Evolutionary conservation across 2,797 vertebrate species (phyloP).

Genomic region (Sebastes dallii): DNA sequence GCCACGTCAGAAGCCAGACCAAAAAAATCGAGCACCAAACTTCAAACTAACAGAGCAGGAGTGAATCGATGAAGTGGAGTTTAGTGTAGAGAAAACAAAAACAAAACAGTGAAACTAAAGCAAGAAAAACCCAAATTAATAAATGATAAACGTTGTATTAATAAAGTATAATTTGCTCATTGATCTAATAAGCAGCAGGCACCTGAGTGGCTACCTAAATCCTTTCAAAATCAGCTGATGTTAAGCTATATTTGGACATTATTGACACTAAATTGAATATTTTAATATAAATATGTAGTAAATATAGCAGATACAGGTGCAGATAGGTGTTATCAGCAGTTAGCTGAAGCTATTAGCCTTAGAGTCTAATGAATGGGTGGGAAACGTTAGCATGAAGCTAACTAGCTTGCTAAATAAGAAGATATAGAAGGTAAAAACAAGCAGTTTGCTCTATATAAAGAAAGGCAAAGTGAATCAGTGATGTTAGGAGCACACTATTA

Average conservation of each 20-base stretch:
- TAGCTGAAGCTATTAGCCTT: slow-evolving; percentile 20
- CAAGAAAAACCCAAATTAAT: not conserved
- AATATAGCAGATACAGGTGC: no score
- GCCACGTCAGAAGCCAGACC: slow-evolving; percentile 81
- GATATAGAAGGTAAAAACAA: not conserved
- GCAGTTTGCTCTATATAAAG: not conserved
- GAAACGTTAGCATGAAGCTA: slow-evolving; percentile 46
- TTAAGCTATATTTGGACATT: not conserved
- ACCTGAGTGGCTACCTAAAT: not conserved
- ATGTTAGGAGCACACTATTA: rapidly evolving
- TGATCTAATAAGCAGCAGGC: not conserved
- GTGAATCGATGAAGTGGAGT: not conserved
- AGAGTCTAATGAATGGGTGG: slow-evolving; percentile 67
- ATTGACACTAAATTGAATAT: not conserved
- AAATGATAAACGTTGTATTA: no score
- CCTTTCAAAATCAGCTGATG: not conserved
- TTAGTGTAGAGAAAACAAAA: not conserved
- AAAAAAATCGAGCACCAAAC: slow-evolving; percentile 53
- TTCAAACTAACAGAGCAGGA: not conserved
- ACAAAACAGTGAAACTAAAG: not conserved
- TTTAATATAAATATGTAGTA: not conserved
- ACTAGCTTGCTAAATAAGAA: not conserved
- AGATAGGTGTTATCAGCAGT: not conserved
- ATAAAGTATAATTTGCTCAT: not conserved
- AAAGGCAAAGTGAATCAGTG: not conserved